Percentiles rank a stretch among this genome's conserved stretches.
These are phyloP conservation scores for Aselliscus stoliczkanus DNA, from an alignment of 2,797 vertebrate species.

Conservation along the genomic window DNA sequence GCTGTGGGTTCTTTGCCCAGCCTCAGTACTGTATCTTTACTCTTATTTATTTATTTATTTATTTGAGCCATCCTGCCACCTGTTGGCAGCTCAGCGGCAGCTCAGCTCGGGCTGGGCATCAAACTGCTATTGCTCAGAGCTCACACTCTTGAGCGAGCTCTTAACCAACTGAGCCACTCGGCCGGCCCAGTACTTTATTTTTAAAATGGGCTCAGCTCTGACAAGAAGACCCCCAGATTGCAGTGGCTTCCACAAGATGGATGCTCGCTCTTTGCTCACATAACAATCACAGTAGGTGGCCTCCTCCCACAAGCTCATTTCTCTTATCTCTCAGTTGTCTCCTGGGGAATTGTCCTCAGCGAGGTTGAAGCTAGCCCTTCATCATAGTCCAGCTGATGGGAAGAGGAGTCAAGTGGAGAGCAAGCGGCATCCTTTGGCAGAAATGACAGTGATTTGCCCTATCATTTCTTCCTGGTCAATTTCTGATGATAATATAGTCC, in stretches of 20 bases:
- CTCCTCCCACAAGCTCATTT: fast-evolving
- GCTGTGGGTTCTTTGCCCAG: background rate
- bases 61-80: no score
- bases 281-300: fast-evolving
- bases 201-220: background rate
- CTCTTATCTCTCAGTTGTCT: fast-evolving
- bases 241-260: fast-evolving
- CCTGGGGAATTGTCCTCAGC: fast-evolving
- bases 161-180: no score
- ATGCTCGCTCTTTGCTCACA: fast-evolving
- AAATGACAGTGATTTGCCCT: background rate
- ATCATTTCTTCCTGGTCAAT: background rate
- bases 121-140: no score
- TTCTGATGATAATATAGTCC: background rate
- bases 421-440: background rate
- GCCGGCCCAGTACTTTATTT: background rate
- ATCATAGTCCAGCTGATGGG: fast-evolving
- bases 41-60: no score
- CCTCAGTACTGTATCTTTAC: background rate
- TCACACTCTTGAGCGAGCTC: no score
- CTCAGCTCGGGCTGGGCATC: no score
- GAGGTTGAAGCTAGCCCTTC: fast-evolving
- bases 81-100: no score
- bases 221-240: fast-evolving
- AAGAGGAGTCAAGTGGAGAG: fast-evolving